Conservation (phyloP, 2,797 vertebrate genomes). For the Alcedo atthis region DNA sequence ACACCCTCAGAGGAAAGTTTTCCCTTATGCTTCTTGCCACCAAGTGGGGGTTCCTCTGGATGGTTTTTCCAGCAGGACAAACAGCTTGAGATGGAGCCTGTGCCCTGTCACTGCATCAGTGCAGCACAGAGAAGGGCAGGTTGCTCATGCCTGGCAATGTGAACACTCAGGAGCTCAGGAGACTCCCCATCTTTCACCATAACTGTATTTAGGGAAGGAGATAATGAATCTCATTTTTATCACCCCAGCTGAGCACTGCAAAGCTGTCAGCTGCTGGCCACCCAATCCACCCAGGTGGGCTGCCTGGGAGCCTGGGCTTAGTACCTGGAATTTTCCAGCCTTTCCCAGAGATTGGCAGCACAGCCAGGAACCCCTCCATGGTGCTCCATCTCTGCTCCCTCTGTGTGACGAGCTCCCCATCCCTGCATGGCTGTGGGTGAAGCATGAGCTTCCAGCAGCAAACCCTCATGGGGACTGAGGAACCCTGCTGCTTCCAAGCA, state of each 20-base stretch:
- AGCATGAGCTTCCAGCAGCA: background rate
- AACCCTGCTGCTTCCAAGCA: background rate
- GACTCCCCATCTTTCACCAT: background rate
- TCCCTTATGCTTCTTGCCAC: background rate
- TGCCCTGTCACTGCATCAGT: background rate
- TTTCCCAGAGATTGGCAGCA: background rate
- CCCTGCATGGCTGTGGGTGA: rapidly evolving
- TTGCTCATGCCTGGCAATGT: background rate
- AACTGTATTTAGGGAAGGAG: background rate
- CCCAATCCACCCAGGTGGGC: background rate
- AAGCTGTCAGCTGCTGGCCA: background rate
- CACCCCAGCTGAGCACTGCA: background rate
- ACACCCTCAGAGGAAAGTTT: background rate
- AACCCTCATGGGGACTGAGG: rapidly evolving
- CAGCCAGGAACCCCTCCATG: background rate
- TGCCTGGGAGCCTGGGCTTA: background rate
- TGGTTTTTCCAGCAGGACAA: background rate
- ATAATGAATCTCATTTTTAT: background rate
- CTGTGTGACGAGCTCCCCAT: rapidly evolving
- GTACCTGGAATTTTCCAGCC: background rate
- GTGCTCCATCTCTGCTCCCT: background rate
- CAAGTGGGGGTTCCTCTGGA: rapidly evolving
- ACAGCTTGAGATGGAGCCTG: background rate
- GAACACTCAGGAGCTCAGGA: background rate
- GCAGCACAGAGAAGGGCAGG: rapidly evolving